Evolutionary conservation across 2,113 vertebrate genomes (phyloP), one percentile per base, ranked within the genome.

Genomic region (Heterotis niloticus): DNA sequence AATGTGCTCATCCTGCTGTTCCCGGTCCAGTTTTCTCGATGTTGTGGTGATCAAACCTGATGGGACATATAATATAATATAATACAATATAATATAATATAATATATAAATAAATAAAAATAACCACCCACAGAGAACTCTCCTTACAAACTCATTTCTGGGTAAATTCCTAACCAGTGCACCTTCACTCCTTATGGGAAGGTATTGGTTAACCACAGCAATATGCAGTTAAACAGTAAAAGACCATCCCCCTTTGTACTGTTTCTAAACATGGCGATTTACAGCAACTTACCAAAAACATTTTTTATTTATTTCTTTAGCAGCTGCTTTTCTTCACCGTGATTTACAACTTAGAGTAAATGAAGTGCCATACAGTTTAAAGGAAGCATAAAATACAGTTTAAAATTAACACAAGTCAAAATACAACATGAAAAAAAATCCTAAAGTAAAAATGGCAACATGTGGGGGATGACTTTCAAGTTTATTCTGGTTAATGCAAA

Each of bases 1-100:
- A 88, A 98, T 94, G 85, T 99, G 98, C 74, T 99, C 98, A 10
- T 86, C 93, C 69, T 99, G 98, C 79, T 99, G 96, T 64, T 99
- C 98, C 74, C 96, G 88, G 89, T 99, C 98, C 79, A 99, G 90
- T 84, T 90, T 98, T 82, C 98, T 95, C 60, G 98, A 95, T 1
- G 98, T 99, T 1, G 98, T 99, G 69, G 94, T 94, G 82, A 99
- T 94, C 78, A 99, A 91, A 80, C 98, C 98, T 99, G 89, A 9
- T 81, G 34, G 17, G 29, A 29, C 59, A 73, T 1, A 73, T 26
- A n/a, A n/a, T 64, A 17, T 24, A 64, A 77, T 54, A 28, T 60
- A 44, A 44, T 51, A 64, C 34, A 64, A 16, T 18, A 56, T 66
- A 64, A 77, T 54, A 28, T 60, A 44, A 44, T 51, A 64, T 34